Evolutionary conservation across 2,113 vertebrate genomes (phyloP), one percentile per base, ranked within the genome.

Genomic region (Lucifuga dentata): DNA sequence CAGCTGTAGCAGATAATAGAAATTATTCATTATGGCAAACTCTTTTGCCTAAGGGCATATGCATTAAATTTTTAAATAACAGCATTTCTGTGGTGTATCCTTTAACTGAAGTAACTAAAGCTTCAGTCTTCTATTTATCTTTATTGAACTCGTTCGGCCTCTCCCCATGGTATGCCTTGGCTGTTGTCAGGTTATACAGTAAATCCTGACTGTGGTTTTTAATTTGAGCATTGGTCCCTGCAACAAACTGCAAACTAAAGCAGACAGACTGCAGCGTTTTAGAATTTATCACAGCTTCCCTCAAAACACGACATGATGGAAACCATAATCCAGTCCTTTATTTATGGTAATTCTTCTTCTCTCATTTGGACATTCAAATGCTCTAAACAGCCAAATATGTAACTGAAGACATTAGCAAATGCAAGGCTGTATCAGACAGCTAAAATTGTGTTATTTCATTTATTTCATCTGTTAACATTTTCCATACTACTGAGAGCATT

Each of bases 161-260:
- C 41, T 82, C 73, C 78, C 60, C 39, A 57, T 58, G 75, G 72
- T 33, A 1, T 55, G 50, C 40, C 44, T 48, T 19, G 36, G 65
- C 75, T 81, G 77, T 67, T 81, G 60, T 73, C 76, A 73, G 59
- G 73, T 63, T 69, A 62, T 58, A 81, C 64, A 69, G 75, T 82
- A 80, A 84, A 80, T 81, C 62, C 48, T 73, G 71, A 67, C 74
- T 67, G 56, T 72, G 68, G 70, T 79, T 76, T 78, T 77, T 81
- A 83, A 85, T 77, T 71, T 52, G 73, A 2, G 5, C 73, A 70
- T 33, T 35, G 13, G 60, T 46, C 65, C 68, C 70, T 70, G 50
- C 55, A 67, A 72, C 52, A 63, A 68, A 61, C 15, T 2, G 26
- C 1, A 0, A 21, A 75, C 44, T 45, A 29, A 68, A 75, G 52